Conservation (phyloP, 2,113 vertebrate species). For the Psittacula cyanocephala region DNA sequence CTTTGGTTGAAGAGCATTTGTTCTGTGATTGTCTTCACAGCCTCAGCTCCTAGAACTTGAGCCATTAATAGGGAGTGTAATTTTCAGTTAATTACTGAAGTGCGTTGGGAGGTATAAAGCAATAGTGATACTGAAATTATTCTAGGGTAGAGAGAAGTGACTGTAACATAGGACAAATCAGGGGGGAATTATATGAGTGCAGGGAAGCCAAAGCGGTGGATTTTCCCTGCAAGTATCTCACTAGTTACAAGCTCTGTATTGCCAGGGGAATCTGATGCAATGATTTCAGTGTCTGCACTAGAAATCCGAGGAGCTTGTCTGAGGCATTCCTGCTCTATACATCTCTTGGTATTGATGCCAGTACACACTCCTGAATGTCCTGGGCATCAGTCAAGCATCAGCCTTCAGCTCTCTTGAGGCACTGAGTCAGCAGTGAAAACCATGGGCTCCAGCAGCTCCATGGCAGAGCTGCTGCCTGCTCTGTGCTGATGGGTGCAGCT, state of each 20-base stretch:
- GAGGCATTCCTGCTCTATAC: background rate
- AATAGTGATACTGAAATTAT: background rate
- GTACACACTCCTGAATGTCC: background rate
- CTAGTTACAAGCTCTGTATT: background rate
- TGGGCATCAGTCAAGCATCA: background rate
- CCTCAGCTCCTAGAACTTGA: accelerated
- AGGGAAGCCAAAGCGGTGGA: background rate
- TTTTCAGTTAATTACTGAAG: background rate
- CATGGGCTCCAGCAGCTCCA: background rate
- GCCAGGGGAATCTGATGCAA: background rate
- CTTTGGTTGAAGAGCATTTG: conserved; percentile 65
- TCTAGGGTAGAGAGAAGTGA: background rate
- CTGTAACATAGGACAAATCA: background rate
- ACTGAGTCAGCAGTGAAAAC: background rate
- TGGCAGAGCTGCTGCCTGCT: background rate
- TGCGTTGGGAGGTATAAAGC: background rate
- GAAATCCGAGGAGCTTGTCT: background rate
- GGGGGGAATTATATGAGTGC: background rate
- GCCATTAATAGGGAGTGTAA: accelerated
- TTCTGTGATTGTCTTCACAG: background rate
- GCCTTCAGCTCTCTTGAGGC: background rate
- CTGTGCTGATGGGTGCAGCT: background rate
- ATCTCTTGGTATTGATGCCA: background rate
- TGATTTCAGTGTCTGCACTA: background rate
- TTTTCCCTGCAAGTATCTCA: background rate